Evolutionary conservation across 2,113 vertebrate genomes (phyloP).

Genomic region (Seriola aureovittata): DNA sequence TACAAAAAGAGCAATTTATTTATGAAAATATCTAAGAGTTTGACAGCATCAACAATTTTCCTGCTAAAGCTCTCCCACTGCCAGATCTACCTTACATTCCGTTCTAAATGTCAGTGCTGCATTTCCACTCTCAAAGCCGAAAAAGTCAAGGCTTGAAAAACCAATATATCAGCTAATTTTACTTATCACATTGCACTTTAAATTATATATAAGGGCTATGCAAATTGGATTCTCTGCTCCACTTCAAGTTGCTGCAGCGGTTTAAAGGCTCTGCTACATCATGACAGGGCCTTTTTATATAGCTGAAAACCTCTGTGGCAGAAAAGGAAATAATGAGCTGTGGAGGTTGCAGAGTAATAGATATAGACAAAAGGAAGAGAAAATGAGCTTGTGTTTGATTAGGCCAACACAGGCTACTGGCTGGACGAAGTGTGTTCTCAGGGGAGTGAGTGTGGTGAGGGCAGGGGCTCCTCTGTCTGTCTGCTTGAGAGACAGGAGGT

Average conservation of each 20-base stretch:
- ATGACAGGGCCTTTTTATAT: slow-evolving; percentile 40
- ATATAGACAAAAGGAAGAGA: slow-evolving; percentile 13
- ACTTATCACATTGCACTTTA: slow-evolving; percentile 17
- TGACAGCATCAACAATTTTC: not conserved
- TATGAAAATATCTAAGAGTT: not conserved
- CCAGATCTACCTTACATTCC: not conserved
- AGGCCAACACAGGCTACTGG: not conserved
- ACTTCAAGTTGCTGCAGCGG: slow-evolving; percentile 43
- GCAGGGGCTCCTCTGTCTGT: slow-evolving; percentile 13
- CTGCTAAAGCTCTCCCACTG: not conserved
- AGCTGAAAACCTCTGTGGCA: slow-evolving; percentile 27
- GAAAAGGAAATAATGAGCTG: slow-evolving; percentile 42
- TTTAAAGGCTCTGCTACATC: slow-evolving; percentile 39
- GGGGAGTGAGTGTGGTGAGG: slow-evolving; percentile 3
- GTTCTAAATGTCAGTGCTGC: slow-evolving; percentile 4
- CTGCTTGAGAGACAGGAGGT: slow-evolving; percentile 17
- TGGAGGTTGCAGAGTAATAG: slow-evolving; percentile 22
- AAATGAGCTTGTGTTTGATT: slow-evolving; percentile 36
- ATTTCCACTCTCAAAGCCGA: slow-evolving; percentile 13
- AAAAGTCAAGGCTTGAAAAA: slow-evolving; percentile 13
- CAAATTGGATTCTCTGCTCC: slow-evolving; percentile 49
- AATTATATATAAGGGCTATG: slow-evolving; percentile 53
- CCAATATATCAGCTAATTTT: slow-evolving; percentile 17
- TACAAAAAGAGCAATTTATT: not conserved
- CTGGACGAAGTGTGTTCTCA: not conserved